These are phyloP conservation scores for Chanos chanos DNA, from an alignment of 2,797 vertebrate genomes.

Conservation along the genomic window DNA sequence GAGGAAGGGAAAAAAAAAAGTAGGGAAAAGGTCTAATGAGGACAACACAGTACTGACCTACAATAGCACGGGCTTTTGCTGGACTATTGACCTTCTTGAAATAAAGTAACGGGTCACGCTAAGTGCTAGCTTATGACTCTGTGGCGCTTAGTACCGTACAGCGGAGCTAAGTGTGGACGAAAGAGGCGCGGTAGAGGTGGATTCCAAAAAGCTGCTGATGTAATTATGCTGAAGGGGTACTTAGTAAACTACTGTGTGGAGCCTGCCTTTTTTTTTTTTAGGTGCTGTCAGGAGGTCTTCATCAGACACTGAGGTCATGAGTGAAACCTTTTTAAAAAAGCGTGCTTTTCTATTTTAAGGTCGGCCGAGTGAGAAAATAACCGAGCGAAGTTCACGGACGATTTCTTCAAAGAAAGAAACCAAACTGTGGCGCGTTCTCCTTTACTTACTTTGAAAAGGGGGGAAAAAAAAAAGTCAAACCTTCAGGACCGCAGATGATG, in stretches of 20 bases:
- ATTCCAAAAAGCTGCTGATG: not conserved
- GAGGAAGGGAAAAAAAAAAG: too few species aligned
- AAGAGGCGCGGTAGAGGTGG: not conserved
- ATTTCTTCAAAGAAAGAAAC: not conserved
- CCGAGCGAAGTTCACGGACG: too few species aligned
- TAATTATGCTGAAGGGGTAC: not conserved
- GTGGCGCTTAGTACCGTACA: too few species aligned
- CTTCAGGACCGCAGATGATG: not conserved
- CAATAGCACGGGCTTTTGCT: not conserved
- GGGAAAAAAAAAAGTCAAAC: not conserved
- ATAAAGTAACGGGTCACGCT: conserved; percentile 10
- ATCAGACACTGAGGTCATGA: not conserved
- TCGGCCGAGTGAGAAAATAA: too few species aligned
- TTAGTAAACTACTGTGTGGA: not conserved
- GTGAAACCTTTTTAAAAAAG: not conserved
- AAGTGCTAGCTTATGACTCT: not conserved
- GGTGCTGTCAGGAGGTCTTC: not conserved
- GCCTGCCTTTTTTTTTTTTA: not conserved
- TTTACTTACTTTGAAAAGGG: not conserved
- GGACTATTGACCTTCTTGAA: conserved; percentile 7
- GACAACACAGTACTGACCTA: not conserved
- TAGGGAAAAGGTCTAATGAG: not conserved
- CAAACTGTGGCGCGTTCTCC: too few species aligned
- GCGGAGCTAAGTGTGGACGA: not conserved
- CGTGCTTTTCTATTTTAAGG: too few species aligned